Percentiles rank a stretch among this genome's conserved stretches.
Conservation (phyloP, 2,113 vertebrate species). For the Dromaius novaehollandiae region DNA sequence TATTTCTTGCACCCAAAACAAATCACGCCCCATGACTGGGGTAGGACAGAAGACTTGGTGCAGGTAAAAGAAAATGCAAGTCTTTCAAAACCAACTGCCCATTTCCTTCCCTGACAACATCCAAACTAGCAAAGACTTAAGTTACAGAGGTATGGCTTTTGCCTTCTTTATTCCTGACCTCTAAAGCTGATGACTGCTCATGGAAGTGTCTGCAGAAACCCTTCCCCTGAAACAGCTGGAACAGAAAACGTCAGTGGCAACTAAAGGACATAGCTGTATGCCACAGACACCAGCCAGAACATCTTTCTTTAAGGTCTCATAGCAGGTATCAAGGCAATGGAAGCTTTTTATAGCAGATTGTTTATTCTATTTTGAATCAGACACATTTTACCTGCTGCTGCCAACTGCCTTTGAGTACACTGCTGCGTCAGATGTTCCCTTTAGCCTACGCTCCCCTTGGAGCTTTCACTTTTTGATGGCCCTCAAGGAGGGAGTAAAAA, state of each 20-base stretch:
- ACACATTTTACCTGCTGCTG: not conserved
- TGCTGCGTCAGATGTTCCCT: not conserved
- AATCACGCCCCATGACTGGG: not conserved
- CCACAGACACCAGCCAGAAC: not conserved
- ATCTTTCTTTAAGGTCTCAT: not conserved
- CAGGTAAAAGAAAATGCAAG: not conserved
- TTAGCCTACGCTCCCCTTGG: not conserved
- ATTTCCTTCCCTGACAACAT: not conserved
- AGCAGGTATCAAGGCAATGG: not conserved
- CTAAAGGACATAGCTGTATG: not conserved
- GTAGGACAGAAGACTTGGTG: not conserved
- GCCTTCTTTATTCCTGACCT: not conserved
- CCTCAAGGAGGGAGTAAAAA: not conserved
- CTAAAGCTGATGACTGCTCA: not conserved
- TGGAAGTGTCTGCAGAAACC: not conserved
- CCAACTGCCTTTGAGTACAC: not conserved
- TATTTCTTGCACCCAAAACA: not conserved
- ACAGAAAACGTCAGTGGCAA: not conserved
- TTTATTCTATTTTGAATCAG: slow-evolving; percentile 13
- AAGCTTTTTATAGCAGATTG: not conserved
- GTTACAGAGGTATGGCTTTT: not conserved
- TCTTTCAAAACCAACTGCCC: not conserved
- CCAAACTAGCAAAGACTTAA: not conserved
- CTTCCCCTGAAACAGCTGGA: not conserved
- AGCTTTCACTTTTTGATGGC: not conserved